Evolutionary conservation across 2,888 invertebrate species (phyloP), one percentile per base, ranked within the genome.

Genomic region (Melanophora roralis): DNA sequence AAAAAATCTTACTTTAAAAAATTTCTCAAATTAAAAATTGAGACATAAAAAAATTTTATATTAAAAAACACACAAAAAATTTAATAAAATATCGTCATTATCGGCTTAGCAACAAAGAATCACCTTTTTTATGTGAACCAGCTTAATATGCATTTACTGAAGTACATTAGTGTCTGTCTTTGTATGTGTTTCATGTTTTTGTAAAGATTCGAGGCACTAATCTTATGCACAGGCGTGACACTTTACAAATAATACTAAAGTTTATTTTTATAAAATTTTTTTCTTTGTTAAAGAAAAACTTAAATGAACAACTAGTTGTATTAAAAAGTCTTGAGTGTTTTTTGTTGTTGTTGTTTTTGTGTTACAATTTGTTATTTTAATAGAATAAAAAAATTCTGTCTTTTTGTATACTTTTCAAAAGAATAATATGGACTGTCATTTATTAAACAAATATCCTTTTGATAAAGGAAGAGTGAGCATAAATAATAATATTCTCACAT

Each of bases 141-240:
- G 1, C 3, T 7, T 12, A 11, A 59, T 14, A 59, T 27, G 2
- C 19, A 12, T 57, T 4, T 36, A 3, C 6, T 1, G 2, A 57
- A 27, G 27, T 38, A 21, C 38, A 19, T 16, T 23, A 23, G 32
- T 51, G 14, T 11, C 16, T 14, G n/a, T 7, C 9, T 38, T 3
- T 55, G 55, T 62, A 11, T 27, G 19, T 49, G 47, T 65, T 45
- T 11, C 73, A 49, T 60, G 67, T 74, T 67, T 65, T 74, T 74
- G 43, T 40, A 74, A 62, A 67, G 36, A 67, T 59, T 65, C 47
- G 60, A 75, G 67, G 75, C 69, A 69, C 80, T 72, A 76, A 80
- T 80, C 80, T 80, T 76, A 72, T 80, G 67, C 72, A 76, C 60
- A 80, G 80, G 76, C 76, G 75, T 80, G 80, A 80, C 80, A 80